Conservation (phyloP, 2,113 vertebrate genomes). For the Dromiciops gliroides region DNA sequence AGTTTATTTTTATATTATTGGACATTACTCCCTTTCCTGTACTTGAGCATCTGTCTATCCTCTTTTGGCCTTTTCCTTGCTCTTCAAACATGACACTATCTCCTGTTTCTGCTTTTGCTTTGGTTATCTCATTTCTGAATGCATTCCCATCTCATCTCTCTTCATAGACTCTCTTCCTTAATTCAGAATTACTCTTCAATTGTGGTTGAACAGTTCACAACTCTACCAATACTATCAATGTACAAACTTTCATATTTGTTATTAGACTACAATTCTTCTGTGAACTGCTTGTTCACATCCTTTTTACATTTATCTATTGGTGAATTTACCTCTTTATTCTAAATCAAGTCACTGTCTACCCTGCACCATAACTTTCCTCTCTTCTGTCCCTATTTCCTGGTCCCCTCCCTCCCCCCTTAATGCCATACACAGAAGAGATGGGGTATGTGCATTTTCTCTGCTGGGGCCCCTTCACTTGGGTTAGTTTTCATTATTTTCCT, state of each 20-base stretch:
- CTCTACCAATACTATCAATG: neutral
- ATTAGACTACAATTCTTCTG: neutral
- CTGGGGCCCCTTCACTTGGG: neutral
- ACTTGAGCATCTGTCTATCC: neutral
- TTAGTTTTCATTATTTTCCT: neutral
- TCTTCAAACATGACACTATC: neutral
- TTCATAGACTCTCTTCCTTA: neutral
- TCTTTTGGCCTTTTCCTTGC: neutral
- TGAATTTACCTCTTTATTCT: neutral
- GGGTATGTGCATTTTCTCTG: neutral
- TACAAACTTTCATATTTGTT: neutral
- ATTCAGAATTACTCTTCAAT: neutral
- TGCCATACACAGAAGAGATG: neutral
- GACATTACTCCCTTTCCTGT: neutral
- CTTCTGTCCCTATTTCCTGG: neutral
- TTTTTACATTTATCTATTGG: neutral
- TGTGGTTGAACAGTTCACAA: neutral
- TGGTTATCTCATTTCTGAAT: neutral
- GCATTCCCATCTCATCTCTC: neutral
- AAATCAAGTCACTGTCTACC: neutral
- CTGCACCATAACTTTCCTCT: neutral
- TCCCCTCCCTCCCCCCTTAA: too few relatives aligned
- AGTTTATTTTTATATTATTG: neutral
- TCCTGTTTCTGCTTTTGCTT: neutral
- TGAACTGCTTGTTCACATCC: neutral